Conservation (phyloP, 1,140 invertebrate genomes). For the Tigriopus japonicus region DNA sequence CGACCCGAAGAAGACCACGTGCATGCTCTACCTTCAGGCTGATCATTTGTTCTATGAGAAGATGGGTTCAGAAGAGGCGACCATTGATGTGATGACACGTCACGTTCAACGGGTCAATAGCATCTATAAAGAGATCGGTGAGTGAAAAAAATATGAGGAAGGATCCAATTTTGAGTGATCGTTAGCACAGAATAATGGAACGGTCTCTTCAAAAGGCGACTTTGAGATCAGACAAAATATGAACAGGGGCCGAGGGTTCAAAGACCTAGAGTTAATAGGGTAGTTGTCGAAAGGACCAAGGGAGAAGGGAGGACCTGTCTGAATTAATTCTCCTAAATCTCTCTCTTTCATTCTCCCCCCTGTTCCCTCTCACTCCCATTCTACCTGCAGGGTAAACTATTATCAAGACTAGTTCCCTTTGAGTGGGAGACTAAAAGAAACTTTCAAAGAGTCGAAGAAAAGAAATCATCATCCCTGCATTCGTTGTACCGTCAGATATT, state of each 20-base stretch:
- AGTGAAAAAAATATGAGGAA: slow-evolving; percentile 18
- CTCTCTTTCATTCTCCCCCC: not conserved
- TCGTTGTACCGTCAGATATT: no score
- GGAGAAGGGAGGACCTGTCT: not conserved
- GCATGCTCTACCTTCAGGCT: slow-evolving; percentile 80
- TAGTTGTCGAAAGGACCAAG: no score
- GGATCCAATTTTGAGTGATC: no score
- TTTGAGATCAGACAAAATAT: not conserved
- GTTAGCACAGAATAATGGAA: not conserved
- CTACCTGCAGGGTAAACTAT: no score
- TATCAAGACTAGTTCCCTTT: no score
- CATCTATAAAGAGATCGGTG: slow-evolving; percentile 74
- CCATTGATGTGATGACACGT: slow-evolving; percentile 81
- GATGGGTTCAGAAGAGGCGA: slow-evolving; percentile 77
- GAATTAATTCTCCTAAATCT: not conserved
- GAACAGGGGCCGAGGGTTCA: no score
- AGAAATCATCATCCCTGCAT: no score
- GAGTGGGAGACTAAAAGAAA: no score
- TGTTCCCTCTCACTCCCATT: no score
- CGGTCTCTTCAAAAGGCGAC: not conserved
- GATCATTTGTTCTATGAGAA: slow-evolving; percentile 84
- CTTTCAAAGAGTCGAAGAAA: no score
- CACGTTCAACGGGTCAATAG: slow-evolving; percentile 82
- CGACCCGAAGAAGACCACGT: slow-evolving; percentile 48
- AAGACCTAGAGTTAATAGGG: no score